Conservation (phyloP, 2,888 invertebrate species). For the Andricus quercusramuli region DNA sequence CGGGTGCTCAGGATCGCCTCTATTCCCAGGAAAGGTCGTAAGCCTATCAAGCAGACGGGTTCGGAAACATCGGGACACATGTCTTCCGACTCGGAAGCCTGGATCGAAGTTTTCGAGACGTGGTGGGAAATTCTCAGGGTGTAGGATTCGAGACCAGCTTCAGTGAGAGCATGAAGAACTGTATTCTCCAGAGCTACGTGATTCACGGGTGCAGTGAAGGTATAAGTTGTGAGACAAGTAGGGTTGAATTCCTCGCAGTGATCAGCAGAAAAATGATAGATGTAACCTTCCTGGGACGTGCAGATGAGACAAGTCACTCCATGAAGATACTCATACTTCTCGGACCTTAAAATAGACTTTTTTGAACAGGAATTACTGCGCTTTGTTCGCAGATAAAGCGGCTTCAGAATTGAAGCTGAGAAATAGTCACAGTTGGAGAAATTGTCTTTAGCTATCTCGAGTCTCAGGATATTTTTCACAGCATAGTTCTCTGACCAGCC, state of each 20-base stretch:
- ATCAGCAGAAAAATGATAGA: constrained; percentile 83
- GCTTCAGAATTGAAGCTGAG: constrained; percentile 80
- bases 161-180: constrained; percentile 87
- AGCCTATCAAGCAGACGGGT: constrained; percentile 84
- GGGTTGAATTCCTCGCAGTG: constrained; percentile 60
- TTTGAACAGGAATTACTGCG: constrained; percentile 65
- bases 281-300: constrained; percentile 85
- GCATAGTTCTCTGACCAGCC: constrained; percentile 78
- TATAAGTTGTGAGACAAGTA: constrained; percentile 79
- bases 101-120: constrained; percentile 79
- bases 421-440: constrained; percentile 79
- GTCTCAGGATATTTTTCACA: constrained; percentile 78
- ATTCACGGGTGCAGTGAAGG: constrained; percentile 86
- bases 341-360: constrained; percentile 80
- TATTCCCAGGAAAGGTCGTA: constrained; percentile 85
- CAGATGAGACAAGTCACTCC: constrained; percentile 84
- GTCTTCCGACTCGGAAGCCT: constrained; percentile 78
- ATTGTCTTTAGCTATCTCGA: constrained; percentile 76
- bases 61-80: constrained; percentile 82
- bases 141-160: constrained; percentile 88
- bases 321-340: constrained; percentile 80
- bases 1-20: constrained; percentile 80
- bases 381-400: constrained; percentile 74
- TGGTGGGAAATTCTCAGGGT: constrained; percentile 83
- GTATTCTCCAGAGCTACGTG: constrained; percentile 85